Base-by-base conservation (phyloP, 30 jellyfish, hydroid and myxozoan species). In the Pseudorhiza aurosa region DNA sequence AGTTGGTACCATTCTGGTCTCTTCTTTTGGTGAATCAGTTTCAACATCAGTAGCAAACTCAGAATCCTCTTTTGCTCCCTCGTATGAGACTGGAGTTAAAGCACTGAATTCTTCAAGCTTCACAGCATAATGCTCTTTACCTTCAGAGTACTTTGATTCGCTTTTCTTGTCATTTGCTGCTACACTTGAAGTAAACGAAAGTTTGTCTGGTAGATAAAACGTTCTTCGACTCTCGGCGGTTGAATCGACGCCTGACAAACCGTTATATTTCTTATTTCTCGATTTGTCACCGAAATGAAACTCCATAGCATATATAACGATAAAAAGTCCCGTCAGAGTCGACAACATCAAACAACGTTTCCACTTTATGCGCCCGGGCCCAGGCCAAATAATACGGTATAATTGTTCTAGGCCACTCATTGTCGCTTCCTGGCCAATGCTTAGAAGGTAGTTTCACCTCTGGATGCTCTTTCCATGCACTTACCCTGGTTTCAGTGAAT, bases 361-460 rank as follows among this genome's bases (percentile, higher is more conserved):
- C 15, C 51, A 19, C 28, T 71, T 71, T 9, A 71, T 14, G 19
- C 85, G 69, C 4, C 72, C 43, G 8, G 85, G 85, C 58, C 85
- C 85, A 17, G 85, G 85, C 85, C 85, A 71, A 40, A 71, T 19
- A 15, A 10, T 64, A 29, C 55, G 47, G 85, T 28, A 55, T 26
- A 71, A 33, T 18, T 1, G n/a, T 24, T 60, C 75, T 11, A 60
- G 10, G 12, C 21, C 75, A 26, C 27, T 8, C 75, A 60, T 60
- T 14, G 5, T 49, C 63, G n/a, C 63, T 49, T 49, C 4, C 2
- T 5, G 22, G n/a, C 29, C n/a, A 49, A 49, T 15, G 6, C n/a
- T 12, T 26, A 4, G 7, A 12, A 12, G 11, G 5, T 14, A 15
- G 22, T 4, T 15, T 2, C 10, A 49, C 2, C n/a, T 49, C 11